A percentile compares a stretch with the other conserved stretches of the same genome.
phyloP scores from a whole-genome alignment of 2,888 invertebrate species.

The Drosophila formosana region DNA sequence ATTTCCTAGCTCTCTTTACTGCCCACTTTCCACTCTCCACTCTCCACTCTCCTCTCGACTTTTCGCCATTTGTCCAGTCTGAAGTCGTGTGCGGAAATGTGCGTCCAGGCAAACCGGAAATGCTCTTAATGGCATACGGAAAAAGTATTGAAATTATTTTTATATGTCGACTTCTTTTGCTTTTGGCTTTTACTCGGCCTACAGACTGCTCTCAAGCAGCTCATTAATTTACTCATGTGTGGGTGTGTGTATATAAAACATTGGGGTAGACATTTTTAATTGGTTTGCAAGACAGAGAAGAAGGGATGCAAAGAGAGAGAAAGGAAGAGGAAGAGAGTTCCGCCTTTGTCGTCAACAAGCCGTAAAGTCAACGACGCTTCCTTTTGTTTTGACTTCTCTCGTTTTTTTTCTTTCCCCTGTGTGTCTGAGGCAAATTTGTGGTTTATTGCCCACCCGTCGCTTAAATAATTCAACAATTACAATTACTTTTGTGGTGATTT shows the following conservation, averaged over 20 bases:
- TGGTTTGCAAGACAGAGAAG: conserved; percentile 46
- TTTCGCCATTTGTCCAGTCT: conserved; percentile 22
- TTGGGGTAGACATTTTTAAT: conserved; percentile 62
- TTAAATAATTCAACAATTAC: conserved; percentile 75
- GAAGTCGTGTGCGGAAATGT: conserved; percentile 51
- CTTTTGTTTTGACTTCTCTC: conserved; percentile 1
- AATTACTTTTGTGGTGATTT: conserved; percentile 73
- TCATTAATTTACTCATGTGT: conserved; percentile 55
- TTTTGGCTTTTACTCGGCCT: not conserved
- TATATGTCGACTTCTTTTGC: conserved; percentile 35
- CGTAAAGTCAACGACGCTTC: conserved; percentile 50
- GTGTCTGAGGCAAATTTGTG: conserved; percentile 55
- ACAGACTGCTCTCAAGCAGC: conserved; percentile 17
- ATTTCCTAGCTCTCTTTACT: not conserved
- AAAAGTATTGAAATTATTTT: conserved; percentile 78
- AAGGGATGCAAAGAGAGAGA: not conserved
- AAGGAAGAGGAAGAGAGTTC: conserved; percentile 4
- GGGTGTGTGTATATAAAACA: conserved; percentile 6
- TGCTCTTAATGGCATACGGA: conserved; percentile 74
- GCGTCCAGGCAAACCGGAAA: conserved; percentile 62
- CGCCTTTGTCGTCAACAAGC: conserved; percentile 52
- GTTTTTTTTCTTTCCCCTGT: conserved; percentile 17
- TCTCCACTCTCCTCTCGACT: not conserved
- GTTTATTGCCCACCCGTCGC: conserved; percentile 61
- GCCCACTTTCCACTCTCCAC: not conserved